phyloP scores from a whole-genome alignment of 2,888 invertebrate genomes.

The Eudemis profundana region DNA sequence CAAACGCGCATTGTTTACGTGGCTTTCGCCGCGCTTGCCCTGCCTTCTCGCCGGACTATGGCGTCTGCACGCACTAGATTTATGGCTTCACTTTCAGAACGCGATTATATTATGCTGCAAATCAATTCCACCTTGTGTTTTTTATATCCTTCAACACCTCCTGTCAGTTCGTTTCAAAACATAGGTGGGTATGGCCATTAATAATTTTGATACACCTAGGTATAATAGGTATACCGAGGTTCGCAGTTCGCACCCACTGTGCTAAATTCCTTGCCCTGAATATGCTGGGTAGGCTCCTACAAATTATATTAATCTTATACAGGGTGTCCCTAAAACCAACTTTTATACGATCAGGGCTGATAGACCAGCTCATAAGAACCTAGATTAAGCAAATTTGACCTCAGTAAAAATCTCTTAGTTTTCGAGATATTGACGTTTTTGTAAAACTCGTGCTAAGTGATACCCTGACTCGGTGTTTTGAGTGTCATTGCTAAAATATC shows the following conservation, averaged over 20 bases:
- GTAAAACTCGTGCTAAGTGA: too few relatives aligned
- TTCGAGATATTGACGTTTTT: too few relatives aligned
- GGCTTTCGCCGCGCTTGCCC: slow-evolving; percentile 54
- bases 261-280: background rate
- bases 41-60: slow-evolving; percentile 50
- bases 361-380: too few relatives aligned
- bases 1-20: slow-evolving; percentile 80
- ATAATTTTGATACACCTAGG: background rate
- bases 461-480: too few relatives aligned
- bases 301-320: background rate
- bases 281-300: background rate
- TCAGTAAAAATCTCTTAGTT: too few relatives aligned
- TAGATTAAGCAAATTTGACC: too few relatives aligned
- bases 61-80: slow-evolving; percentile 51
- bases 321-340: background rate
- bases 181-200: background rate
- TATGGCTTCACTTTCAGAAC: slow-evolving; percentile 33
- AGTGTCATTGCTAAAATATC: too few relatives aligned
- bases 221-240: too few relatives aligned
- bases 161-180: background rate
- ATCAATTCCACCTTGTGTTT: slow-evolving; percentile 26
- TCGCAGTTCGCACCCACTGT: background rate
- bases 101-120: slow-evolving; percentile 31
- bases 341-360: too few relatives aligned
- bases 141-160: slow-evolving; percentile 27